These are phyloP conservation scores for Triplophysa bombifrons DNA, from an alignment of 2,797 vertebrate species.

Conservation along the genomic window DNA sequence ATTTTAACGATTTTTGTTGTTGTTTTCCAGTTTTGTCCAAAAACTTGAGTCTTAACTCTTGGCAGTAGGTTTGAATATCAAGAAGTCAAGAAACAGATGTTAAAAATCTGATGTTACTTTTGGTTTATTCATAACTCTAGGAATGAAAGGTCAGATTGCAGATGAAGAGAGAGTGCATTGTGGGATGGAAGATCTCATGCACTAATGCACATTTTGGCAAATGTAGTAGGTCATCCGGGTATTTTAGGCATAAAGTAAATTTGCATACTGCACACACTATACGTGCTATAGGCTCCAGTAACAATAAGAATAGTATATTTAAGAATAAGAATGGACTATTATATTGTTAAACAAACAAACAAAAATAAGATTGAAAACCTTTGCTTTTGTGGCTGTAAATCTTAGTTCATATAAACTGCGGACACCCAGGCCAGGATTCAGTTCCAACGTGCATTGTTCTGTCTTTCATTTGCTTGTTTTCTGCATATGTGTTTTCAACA, in stretches of 20 bases:
- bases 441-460: slow-evolving; percentile 46
- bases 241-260: neutral
- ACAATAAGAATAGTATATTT: neutral
- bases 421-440: neutral
- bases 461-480: slow-evolving; percentile 59
- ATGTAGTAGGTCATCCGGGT: neutral
- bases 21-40: neutral
- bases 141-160: neutral
- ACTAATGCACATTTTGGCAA: slow-evolving; percentile 9
- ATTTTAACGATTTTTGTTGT: neutral
- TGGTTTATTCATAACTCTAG: neutral
- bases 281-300: neutral
- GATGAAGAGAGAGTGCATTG: neutral
- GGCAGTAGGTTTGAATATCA: neutral
- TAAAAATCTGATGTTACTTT: neutral
- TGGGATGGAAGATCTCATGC: neutral
- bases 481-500: slow-evolving; percentile 55
- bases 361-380: too few species aligned
- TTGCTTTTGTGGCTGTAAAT: slow-evolving; percentile 5
- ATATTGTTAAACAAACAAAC: too few species aligned
- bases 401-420: slow-evolving; percentile 23
- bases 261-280: neutral
- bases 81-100: neutral
- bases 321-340: too few species aligned
- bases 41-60: neutral